phyloP scores from a whole-genome alignment of 2,797 vertebrate species.

The Otolemur crassicaudatus region DNA sequence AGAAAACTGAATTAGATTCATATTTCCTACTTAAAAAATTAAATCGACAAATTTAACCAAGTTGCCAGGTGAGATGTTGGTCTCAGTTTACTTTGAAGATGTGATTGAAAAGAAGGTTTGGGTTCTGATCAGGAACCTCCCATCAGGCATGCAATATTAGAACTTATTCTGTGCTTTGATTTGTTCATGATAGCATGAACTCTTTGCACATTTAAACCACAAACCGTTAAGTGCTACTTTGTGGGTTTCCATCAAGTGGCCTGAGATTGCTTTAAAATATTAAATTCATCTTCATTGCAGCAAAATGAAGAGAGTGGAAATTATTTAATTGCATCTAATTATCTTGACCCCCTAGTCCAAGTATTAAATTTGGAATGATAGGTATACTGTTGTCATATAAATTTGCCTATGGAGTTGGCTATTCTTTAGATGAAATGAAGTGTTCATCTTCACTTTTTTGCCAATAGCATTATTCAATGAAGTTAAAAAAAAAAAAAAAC shows the following conservation, averaged over 20 bases:
- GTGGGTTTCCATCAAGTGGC: not conserved
- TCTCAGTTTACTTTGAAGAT: not conserved
- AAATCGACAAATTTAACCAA: constrained; percentile 23
- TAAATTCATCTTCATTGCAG: not conserved
- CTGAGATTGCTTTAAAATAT: not conserved
- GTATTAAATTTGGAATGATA: not conserved
- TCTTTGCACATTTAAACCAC: not conserved
- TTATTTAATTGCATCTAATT: not conserved
- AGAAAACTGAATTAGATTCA: not conserved
- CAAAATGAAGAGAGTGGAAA: not conserved
- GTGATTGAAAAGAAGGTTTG: not conserved
- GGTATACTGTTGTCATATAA: not conserved
- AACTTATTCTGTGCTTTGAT: not conserved
- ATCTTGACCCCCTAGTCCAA: not conserved
- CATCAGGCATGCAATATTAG: not conserved
- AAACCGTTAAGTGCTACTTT: not conserved
- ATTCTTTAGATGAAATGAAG: not conserved
- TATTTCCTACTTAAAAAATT: constrained; percentile 3
- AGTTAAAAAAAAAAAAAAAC: not conserved
- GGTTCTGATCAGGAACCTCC: not conserved
- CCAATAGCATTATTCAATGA: constrained; percentile 11
- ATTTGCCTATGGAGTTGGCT: not conserved
- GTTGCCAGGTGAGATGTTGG: not conserved
- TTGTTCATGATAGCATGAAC: not conserved
- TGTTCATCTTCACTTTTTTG: not conserved